A percentile compares a stretch with the other conserved stretches of the same genome.
These are phyloP conservation scores for Timandra comae DNA, from an alignment of 2,888 invertebrate species.

Conservation along the genomic window DNA sequence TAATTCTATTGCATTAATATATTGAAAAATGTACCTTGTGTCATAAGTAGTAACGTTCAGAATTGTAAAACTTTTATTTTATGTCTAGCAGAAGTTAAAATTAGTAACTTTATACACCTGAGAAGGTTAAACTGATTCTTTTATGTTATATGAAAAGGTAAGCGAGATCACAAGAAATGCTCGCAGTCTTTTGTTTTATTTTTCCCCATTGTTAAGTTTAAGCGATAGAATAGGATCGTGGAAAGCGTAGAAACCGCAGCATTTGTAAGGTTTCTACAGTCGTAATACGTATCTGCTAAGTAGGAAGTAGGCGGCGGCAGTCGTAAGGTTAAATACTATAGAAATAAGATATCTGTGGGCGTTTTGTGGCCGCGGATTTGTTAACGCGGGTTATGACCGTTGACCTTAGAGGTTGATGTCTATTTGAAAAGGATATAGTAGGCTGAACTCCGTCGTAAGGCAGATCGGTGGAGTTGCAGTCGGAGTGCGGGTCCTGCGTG, in stretches of 20 bases:
- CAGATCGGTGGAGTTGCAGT: constrained; percentile 94
- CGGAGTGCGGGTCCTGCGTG: constrained; percentile 89
- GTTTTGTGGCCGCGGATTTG: constrained; percentile 39
- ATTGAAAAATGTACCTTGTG: too few relatives aligned
- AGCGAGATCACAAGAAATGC: constrained; percentile 4
- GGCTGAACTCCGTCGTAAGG: constrained; percentile 94
- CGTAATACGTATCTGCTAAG: constrained; percentile 61
- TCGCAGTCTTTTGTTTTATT: constrained; percentile 8
- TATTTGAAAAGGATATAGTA: constrained; percentile 93
- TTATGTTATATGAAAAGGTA: not conserved
- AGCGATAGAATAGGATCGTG: constrained; percentile 19
- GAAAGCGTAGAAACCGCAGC: constrained; percentile 68
- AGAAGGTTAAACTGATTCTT: not conserved
- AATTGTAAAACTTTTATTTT: constrained; percentile 13
- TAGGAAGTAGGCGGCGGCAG: constrained; percentile 64
- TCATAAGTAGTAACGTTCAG: too few relatives aligned
- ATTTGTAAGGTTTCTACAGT: constrained; percentile 68
- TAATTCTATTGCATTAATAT: too few relatives aligned
- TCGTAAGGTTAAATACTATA: constrained; percentile 75
- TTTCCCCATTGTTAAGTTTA: constrained; percentile 8
- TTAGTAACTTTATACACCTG: constrained; percentile 1
- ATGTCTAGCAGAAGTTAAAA: not conserved
- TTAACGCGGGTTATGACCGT: constrained; percentile 24
- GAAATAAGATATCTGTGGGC: constrained; percentile 73
- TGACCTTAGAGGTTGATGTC: constrained; percentile 46